Evolutionary conservation across 1,140 invertebrate genomes (phyloP), one percentile per base, ranked within the genome.

Genomic region (Zaprionus ghesquierei): DNA sequence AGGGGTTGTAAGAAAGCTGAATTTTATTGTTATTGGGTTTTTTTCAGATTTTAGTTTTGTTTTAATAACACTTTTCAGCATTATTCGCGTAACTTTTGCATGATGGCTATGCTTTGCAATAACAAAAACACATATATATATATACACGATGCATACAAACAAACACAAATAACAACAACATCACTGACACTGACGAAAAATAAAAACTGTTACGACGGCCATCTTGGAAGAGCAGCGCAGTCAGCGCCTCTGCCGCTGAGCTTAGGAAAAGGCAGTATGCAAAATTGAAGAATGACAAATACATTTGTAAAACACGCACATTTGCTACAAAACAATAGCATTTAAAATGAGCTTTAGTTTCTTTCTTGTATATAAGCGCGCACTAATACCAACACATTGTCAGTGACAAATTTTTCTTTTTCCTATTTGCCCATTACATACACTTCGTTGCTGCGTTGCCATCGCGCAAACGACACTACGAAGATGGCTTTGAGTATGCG

Each of bases 121-220:
- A 86, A 86, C 82, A 86, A 86, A 85, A 72, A 63, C 60, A 63
- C 27, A 54, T 6, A 50, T 49, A 49, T 46, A n/a, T 49, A 53
- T 27, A 53, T 53, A 41, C 2, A 41, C 35, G 35, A 41, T 41
- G n/a, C 25, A 56, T 15, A 51, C 51, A 66, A 41, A 58, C 15
- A 54, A 23, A 62, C 59, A 55, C 35, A 29, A 69, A 46, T 33
- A 27, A 38, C 22, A 69, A 85, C 68, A 80, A 84, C 81, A 87
- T 73, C 71, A 86, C 77, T 69, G 74, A 75, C 79, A 82, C 66
- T 71, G 74, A 77, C 74, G 69, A 81, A 81, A 75, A 77, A 81
- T 85, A 81, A 75, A 71, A 78, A 79, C 79, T 87, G 79, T 89
- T 87, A 89, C 82, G 82, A 89, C 84, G 84, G 82, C 82, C 82